Base-by-base conservation (phyloP, 2,888 invertebrate species). In the Schrankia costaestrigalis region DNA sequence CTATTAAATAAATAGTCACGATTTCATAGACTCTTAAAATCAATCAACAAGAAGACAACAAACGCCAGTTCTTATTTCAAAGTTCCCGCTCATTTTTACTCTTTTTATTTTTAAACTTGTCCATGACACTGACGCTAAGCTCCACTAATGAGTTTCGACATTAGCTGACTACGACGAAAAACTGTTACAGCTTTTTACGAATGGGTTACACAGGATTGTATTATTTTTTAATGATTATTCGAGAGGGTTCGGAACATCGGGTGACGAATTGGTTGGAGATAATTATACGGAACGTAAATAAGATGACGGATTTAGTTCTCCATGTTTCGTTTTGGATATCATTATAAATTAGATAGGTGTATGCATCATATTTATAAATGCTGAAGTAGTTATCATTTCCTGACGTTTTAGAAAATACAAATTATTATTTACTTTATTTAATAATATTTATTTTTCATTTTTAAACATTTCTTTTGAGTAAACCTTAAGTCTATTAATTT, bases 121-220 rank as follows among this genome's bases (percentile, higher is more conserved):
- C 85, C 83, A 64, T 85, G 86, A 84, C 86, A 85, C 80, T 86
- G 86, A 86, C 75, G 76, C 65, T 78, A 75, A 78, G 80, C 78
- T 71, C 53, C 76, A 61, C 83, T 87, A 87, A 87, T 86, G 86
- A 86, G 82, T 78, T 85, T 77, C 62, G 79, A 81, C 87, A 87
- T 87, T 86, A 86, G 82, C 71, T 71, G 58, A 70, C 66, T 66
- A 65, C 66, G 61, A 70, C 63, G 60, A 71, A 77, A 74, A 75
- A 71, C 64, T 67, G 52, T 52, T 53, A 49, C 51, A 67, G 63
- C 68, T 71, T 78, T 77, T 81, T 76, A 77, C 63, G 76, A 80
- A 78, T 71, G 78, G 69, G 70, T 76, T 79, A 72, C 62, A 46
- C 39, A 37, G 39, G 34, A 46, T 52, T 50, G 52, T 58, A 45